Evolutionary conservation across 2,797 vertebrate species (phyloP), one percentile per base, ranked within the genome.

Genomic region (Miichthys miiuy): DNA sequence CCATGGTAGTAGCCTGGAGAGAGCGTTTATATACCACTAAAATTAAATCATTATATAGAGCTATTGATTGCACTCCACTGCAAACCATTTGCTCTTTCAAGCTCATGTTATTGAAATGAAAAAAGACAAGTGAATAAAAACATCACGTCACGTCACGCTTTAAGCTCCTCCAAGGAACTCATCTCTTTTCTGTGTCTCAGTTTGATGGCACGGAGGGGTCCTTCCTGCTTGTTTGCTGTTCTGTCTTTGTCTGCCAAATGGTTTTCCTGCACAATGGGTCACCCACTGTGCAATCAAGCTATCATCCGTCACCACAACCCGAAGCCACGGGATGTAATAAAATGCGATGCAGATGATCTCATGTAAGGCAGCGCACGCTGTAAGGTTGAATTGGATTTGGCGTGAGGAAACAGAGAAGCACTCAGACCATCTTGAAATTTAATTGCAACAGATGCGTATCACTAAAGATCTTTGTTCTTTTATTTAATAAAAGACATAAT

Each of bases 401-500:
- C 9, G 14, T 58, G 25, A 75, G 47, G 34, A 75, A 51, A 25
- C 3, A 13, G 41, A 62, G 52, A 21, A 20, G 27, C 7, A 60
- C 27, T 60, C 14, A 1, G 42, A 72, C n/a, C 61, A 21, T 79
- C 12, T 67, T 66, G 71, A 70, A 30, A 12, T 78, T 82, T 67
- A 73, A 74, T 75, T 80, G 30, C 5, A 67, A 77, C 64, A 67
- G 38, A 74, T 60, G 52, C 2, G 0, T 60, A 17, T 51, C 5
- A 38, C 44, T 79, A 46, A 60, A 74, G 52, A 60, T 54, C 13
- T 72, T 57, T 67, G 25, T 72, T 67, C 44, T 58, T 87, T 88
- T 90, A 89, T 91, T 87, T 54, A 86, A 68, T 61, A 90, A 89
- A 88, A 90, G 81, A 77, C 71, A 80, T 71, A 12, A 68, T 77